phyloP scores from a whole-genome alignment of 1,140 invertebrate genomes.

The Calliopsis andreniformis region DNA sequence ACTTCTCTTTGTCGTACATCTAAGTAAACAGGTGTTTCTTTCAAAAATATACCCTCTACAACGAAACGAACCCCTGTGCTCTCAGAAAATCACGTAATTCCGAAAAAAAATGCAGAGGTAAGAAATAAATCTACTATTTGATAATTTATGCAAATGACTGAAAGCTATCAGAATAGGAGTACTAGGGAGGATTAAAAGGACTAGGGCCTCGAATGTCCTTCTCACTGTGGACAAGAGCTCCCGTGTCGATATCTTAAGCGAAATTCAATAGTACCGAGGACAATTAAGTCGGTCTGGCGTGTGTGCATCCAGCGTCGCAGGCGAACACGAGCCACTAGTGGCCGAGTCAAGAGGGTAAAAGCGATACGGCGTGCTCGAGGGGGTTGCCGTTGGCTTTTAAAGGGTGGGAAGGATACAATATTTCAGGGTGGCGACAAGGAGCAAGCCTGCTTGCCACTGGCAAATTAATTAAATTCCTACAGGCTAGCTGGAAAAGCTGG shows the following conservation, averaged over 20 bases:
- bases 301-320: conserved; percentile 26
- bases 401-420: conserved; percentile 69
- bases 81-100: no score
- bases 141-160: no score
- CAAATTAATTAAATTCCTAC: conserved; percentile 77
- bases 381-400: conserved; percentile 59
- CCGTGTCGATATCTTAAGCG: conserved; percentile 19
- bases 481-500: conserved; percentile 62
- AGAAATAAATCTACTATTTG: no score
- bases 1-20: neutral
- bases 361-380: conserved; percentile 33
- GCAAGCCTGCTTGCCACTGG: conserved; percentile 69
- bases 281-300: conserved; percentile 9
- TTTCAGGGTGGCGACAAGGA: conserved; percentile 72
- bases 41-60: neutral
- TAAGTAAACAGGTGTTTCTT: neutral
- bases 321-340: conserved; percentile 3
- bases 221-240: neutral
- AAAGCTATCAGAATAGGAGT: no score
- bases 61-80: neutral
- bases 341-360: conserved; percentile 11
- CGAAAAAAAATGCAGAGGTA: no score
- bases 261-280: conserved; percentile 39
- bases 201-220: no score
- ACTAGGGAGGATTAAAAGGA: no score